These are phyloP conservation scores for Nebria ingens DNA, from an alignment of 1,140 invertebrate genomes.

Conservation along the genomic window DNA sequence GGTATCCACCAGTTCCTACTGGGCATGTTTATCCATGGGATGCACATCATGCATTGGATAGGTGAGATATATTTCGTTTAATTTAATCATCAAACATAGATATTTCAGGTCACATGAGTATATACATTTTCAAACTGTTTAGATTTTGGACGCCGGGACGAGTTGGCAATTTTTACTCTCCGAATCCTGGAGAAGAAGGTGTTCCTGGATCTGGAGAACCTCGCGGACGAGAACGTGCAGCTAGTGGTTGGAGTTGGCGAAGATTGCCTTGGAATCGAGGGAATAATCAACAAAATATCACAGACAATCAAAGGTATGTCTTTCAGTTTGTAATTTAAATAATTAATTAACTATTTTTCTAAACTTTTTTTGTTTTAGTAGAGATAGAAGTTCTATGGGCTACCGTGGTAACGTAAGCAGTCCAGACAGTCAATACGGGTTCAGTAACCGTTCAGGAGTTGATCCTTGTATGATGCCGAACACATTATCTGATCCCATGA, in stretches of 20 bases:
- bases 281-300: conserved; percentile 20
- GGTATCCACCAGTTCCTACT: conserved; percentile 42
- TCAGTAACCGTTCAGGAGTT: conserved; percentile 39
- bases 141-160: conserved; percentile 41
- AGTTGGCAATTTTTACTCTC: conserved; percentile 68
- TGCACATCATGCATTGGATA: conserved; percentile 33
- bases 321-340: too few species aligned
- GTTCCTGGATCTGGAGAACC: conserved; percentile 32
- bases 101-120: too few species aligned
- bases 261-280: conserved; percentile 41
- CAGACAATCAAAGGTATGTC: conserved; percentile 22
- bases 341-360: not conserved
- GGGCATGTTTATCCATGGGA: conserved; percentile 41
- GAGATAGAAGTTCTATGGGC: conserved; percentile 27
- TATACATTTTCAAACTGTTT: conserved; percentile 14
- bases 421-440: conserved; percentile 56
- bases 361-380: conserved; percentile 14
- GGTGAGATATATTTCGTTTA: conserved; percentile 18
- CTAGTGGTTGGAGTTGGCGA: conserved; percentile 48
- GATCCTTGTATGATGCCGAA: conserved; percentile 29
- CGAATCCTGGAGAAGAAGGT: conserved; percentile 56
- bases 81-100: not conserved
- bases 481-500: conserved; percentile 29
- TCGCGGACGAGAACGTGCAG: conserved; percentile 38
- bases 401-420: conserved; percentile 34